Percentiles rank a stretch among this genome's conserved stretches.
phyloP scores from a whole-genome alignment of 2,888 invertebrate species.

The Amblyteles armatorius region DNA sequence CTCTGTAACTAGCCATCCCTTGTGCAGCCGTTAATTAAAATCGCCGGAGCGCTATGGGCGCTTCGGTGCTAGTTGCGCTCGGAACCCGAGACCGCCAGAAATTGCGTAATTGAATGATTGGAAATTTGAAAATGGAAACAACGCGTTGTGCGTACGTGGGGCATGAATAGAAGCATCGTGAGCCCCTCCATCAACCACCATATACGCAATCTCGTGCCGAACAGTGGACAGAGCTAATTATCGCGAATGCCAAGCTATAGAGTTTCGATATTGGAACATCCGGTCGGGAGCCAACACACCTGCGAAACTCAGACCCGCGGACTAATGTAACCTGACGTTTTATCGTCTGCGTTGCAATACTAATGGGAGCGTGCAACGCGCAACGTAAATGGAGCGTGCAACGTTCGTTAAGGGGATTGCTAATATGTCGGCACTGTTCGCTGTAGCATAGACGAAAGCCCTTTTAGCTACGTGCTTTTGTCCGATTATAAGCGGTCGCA shows the following conservation, averaged over 20 bases:
- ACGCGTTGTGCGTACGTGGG: constrained; percentile 24
- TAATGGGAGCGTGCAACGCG: constrained; percentile 38
- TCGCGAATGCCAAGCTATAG: constrained; percentile 37
- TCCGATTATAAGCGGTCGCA: neutral
- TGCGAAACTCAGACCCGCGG: neutral
- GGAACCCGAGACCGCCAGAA: constrained; percentile 24
- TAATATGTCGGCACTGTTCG: constrained; percentile 15
- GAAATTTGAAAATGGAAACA: constrained; percentile 67
- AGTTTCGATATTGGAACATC: constrained; percentile 31
- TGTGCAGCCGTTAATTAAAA: constrained; percentile 59
- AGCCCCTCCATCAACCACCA: constrained; percentile 22
- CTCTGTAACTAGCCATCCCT: no score
- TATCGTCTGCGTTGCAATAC: constrained; percentile 30
- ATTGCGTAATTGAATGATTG: constrained; percentile 62
- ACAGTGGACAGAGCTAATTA: constrained; percentile 49
- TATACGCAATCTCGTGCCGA: constrained; percentile 8
- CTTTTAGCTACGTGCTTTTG: neutral
- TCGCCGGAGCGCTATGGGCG: constrained; percentile 22
- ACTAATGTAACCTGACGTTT: constrained; percentile 34
- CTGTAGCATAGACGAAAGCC: neutral
- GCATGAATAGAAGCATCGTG: constrained; percentile 36
- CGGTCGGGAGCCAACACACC: neutral
- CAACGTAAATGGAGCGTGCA: constrained; percentile 42
- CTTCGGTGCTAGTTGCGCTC: constrained; percentile 8
- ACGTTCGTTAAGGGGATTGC: constrained; percentile 38